Percentiles rank a stretch among this genome's conserved stretches.
Conservation (phyloP, 2,113 vertebrate genomes). For the Fregata magnificens region DNA sequence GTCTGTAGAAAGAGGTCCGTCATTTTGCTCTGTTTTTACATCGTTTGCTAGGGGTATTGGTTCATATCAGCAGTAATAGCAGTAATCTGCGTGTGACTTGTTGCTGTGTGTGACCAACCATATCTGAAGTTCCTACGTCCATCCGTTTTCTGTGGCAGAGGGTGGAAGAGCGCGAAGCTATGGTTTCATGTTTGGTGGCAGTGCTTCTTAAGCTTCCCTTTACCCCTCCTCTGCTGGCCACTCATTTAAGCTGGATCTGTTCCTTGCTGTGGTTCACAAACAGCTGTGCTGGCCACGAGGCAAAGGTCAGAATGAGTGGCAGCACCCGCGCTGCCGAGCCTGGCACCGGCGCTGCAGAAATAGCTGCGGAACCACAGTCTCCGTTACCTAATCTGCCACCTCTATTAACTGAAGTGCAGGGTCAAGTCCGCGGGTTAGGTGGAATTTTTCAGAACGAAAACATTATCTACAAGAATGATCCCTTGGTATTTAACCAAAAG, state of each 20-base stretch:
- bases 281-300: slow-evolving; percentile 37
- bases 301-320: slow-evolving; percentile 56
- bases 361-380: slow-evolving; percentile 48
- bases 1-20: neutral
- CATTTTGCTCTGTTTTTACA: neutral
- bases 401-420: neutral
- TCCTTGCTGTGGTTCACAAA: slow-evolving; percentile 13
- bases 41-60: neutral
- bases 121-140: neutral
- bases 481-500: neutral
- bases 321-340: neutral
- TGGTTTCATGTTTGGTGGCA: neutral
- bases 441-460: slow-evolving; percentile 37
- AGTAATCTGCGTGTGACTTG: neutral
- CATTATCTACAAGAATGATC: neutral
- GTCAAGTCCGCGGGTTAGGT: neutral
- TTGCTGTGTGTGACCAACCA: neutral
- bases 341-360: slow-evolving; percentile 40
- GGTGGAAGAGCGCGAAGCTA: accelerated
- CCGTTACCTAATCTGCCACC: slow-evolving; percentile 39
- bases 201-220: neutral
- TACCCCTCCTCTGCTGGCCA: neutral
- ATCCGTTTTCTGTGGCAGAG: neutral
- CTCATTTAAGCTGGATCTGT: neutral
- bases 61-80: neutral